Evolutionary conservation across 2,888 invertebrate species (phyloP).

Genomic region (Panorpa germanica): DNA sequence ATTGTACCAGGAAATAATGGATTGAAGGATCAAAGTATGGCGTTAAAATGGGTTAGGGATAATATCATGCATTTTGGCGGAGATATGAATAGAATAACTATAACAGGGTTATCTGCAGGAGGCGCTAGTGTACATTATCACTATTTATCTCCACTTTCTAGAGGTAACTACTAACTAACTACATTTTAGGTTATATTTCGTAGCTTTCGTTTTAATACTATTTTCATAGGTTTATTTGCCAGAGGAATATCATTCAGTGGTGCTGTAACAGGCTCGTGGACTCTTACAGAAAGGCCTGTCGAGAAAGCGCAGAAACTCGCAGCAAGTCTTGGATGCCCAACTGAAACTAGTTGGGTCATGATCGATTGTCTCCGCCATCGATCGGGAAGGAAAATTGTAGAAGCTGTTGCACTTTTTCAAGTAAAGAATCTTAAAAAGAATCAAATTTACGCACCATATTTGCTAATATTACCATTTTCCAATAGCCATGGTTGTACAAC

Average conservation of each 20-base stretch:
- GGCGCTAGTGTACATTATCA: slow-evolving; percentile 59
- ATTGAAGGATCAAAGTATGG: slow-evolving; percentile 51
- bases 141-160: slow-evolving; percentile 39
- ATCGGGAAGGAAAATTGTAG: slow-evolving; percentile 37
- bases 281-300: slow-evolving; percentile 32
- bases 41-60: slow-evolving; percentile 45
- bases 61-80: slow-evolving; percentile 55
- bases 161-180: too few relatives aligned
- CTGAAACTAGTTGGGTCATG: slow-evolving; percentile 28
- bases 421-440: too few relatives aligned
- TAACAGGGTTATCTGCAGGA: slow-evolving; percentile 54
- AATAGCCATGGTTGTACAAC: slow-evolving; percentile 39
- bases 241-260: slow-evolving; percentile 54
- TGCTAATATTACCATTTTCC: too few relatives aligned
- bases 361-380: slow-evolving; percentile 42
- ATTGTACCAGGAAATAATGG: slow-evolving; percentile 51
- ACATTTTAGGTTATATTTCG: too few relatives aligned
- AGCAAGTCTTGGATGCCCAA: slow-evolving; percentile 40
- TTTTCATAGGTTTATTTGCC: slow-evolving; percentile 38
- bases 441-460: too few relatives aligned
- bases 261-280: slow-evolving; percentile 40
- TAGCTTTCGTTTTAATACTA: too few relatives aligned
- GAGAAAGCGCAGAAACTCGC: slow-evolving; percentile 42
- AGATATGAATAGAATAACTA: slow-evolving; percentile 44
- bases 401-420: slow-evolving; percentile 20